Evolutionary conservation across 1,140 invertebrate species (phyloP).

Genomic region (Lepidostoma basale): DNA sequence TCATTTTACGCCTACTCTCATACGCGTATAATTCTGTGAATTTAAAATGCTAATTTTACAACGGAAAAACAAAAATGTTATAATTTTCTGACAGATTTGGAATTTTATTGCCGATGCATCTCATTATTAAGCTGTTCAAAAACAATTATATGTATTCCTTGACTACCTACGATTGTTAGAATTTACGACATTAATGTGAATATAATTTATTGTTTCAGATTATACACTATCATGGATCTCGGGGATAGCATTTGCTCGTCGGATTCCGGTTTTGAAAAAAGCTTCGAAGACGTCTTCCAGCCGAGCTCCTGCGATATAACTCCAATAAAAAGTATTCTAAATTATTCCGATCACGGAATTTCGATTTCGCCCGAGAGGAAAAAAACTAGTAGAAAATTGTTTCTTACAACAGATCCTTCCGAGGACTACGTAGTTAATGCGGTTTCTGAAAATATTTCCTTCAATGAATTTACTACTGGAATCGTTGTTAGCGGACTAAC

Average conservation of each 20-base stretch:
- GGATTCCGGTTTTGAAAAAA: slow-evolving; percentile 72
- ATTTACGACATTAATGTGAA: no score
- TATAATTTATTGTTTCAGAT: slow-evolving; percentile 50
- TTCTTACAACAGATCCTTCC: slow-evolving; percentile 41
- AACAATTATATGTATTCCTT: no score
- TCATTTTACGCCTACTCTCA: no score
- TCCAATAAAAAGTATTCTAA: slow-evolving; percentile 46
- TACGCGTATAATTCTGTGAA: no score
- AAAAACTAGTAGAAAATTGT: slow-evolving; percentile 51
- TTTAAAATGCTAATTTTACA: no score
- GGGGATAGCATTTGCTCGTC: slow-evolving; percentile 73
- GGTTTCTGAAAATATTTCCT: slow-evolving; percentile 52
- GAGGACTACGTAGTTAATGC: slow-evolving; percentile 3
- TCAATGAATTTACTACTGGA: slow-evolving; percentile 27
- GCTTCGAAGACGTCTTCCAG: slow-evolving; percentile 50
- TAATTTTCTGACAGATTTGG: no score
- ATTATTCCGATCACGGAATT: slow-evolving; percentile 52
- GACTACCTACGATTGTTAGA: no score
- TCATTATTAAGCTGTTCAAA: no score
- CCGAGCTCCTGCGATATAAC: slow-evolving; percentile 20
- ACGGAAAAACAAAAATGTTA: no score
- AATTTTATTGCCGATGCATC: no score
- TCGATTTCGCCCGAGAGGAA: slow-evolving; percentile 46
- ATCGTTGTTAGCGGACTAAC: slow-evolving; percentile 46
- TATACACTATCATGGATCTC: slow-evolving; percentile 65